These are phyloP conservation scores for Schrankia costaestrigalis DNA, from an alignment of 2,888 invertebrate genomes.

Conservation along the genomic window DNA sequence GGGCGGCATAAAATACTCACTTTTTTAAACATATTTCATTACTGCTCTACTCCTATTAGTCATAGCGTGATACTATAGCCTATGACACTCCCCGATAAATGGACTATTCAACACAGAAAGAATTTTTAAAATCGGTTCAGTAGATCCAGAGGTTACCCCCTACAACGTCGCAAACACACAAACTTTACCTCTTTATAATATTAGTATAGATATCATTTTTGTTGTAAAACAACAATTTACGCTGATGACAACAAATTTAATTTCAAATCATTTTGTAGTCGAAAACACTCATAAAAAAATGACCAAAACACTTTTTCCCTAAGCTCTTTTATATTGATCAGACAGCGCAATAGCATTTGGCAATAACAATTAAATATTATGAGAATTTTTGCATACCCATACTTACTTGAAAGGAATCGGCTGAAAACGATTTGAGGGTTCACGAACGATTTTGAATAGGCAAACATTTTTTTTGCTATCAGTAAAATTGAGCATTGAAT, in stretches of 20 bases:
- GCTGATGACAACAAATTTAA: constrained; percentile 10
- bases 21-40: too few species aligned
- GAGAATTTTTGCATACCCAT: constrained; percentile 32
- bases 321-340: constrained; percentile 17
- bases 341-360: constrained; percentile 19
- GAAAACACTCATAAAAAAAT: constrained; percentile 19
- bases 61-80: too few species aligned
- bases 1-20: too few species aligned
- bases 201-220: too few species aligned
- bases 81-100: too few species aligned
- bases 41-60: too few species aligned
- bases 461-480: constrained; percentile 5
- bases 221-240: constrained; percentile 3
- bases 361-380: constrained; percentile 47
- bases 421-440: constrained; percentile 21
- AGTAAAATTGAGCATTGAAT: neutral
- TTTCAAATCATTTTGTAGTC: constrained; percentile 11
- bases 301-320: constrained; percentile 11
- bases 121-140: too few species aligned
- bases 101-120: too few species aligned
- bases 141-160: too few species aligned
- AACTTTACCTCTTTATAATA: too few species aligned
- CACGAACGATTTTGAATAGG: constrained; percentile 4
- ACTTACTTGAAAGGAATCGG: constrained; percentile 16
- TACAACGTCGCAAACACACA: too few species aligned